A percentile compares a stretch with the other conserved stretches of the same genome.
Evolutionary conservation across 2,113 vertebrate genomes (phyloP).

Genomic region (Edolisoma coerulescens): DNA sequence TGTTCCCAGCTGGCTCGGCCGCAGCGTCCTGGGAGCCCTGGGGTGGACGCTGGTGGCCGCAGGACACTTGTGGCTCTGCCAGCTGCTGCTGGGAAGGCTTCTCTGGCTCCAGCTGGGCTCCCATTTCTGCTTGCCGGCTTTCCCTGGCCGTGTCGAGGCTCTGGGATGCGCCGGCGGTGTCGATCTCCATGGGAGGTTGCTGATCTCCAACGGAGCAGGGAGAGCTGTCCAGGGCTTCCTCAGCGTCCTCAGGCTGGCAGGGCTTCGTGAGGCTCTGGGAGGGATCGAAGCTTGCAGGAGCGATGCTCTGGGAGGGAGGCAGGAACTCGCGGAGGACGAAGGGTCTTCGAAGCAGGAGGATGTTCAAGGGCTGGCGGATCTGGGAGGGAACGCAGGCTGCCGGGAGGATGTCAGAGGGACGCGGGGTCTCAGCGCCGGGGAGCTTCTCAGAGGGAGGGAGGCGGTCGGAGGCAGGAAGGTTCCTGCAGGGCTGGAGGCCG

Average conservation of each 20-base stretch:
- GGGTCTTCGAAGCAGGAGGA: no score
- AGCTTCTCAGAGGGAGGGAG: background rate
- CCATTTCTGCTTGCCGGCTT: background rate
- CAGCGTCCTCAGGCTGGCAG: background rate
- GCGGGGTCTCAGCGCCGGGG: fast-evolving
- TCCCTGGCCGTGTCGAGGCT: background rate
- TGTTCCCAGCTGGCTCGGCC: background rate
- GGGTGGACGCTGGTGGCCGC: background rate
- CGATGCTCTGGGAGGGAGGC: background rate
- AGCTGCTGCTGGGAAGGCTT: background rate
- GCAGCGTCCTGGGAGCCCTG: background rate
- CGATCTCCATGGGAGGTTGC: fast-evolving
- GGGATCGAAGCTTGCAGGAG: no score
- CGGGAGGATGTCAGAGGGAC: background rate
- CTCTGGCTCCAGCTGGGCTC: background rate
- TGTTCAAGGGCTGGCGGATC: background rate
- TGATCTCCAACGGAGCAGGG: background rate
- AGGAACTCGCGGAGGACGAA: no score
- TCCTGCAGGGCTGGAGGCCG: background rate
- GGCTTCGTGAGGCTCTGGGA: background rate
- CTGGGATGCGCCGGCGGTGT: fast-evolving
- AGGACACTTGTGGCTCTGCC: background rate
- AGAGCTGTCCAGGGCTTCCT: no score
- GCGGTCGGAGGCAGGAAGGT: fast-evolving
- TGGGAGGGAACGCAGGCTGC: fast-evolving